Base-by-base conservation (phyloP, 2,113 vertebrate genomes). In the Embiotoca jacksoni region DNA sequence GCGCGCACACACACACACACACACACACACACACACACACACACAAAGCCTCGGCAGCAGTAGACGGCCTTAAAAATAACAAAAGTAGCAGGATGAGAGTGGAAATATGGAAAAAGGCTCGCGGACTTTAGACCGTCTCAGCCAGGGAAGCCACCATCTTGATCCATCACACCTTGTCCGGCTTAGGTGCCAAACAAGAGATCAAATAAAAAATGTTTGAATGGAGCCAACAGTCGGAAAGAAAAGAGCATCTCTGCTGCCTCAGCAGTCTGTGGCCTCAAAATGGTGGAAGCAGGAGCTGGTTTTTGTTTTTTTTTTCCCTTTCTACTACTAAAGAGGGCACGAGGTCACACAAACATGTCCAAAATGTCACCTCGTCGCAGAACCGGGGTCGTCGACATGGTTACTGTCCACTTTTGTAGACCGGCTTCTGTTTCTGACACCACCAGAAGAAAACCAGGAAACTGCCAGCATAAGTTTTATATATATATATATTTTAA, bases 241-340 rank as follows among this genome's bases (percentile, higher is more conserved):
- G 31, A 50, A 55, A 14, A 61, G 37, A 62, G 59, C 70, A 57
- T 32, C 36, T 69, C 64, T 61, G 83, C 83, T 74, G 76, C 62
- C 67, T 88, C 83, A 86, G 88, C 86, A 86, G 60, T 3, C 46
- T 0, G 1, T 13, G 23, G 61, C 52, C 63, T 83, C 72, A 90
- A 88, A 86, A 85, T 75, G 82, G 86, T 46, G 77, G 86, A 79
- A 60, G 10, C 47, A n/a, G 60, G 58, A 62, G 23, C 23, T 23
- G 23, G 23, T 23, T 23, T 23, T 23, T 14, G 39, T 16, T 16
- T 61, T 47, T 16, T 61, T 47, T 57, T 35, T n/a, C 7, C 11
- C 1, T 32, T 11, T 10, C 16, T n/a, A 7, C 66, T 31, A 79
- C 80, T 62, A 73, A 23, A 0, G 6, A 37, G 80, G 83, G 50